Base-by-base conservation (phyloP, 2,113 vertebrate species). In the Serinus canaria region DNA sequence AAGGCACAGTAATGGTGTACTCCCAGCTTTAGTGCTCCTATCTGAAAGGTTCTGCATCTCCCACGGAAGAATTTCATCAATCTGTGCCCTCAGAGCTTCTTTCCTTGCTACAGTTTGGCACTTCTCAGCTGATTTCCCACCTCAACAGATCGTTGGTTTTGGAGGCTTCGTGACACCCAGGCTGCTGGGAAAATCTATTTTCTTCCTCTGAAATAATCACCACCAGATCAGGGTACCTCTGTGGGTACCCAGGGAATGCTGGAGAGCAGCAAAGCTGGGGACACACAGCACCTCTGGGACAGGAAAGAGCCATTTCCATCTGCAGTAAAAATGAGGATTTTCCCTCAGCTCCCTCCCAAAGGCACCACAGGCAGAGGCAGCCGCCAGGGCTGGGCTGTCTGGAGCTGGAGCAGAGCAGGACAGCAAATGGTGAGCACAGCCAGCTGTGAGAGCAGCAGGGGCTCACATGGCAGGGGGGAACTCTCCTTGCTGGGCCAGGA, bases 401-500 rank as follows among this genome's bases (percentile, higher is more conserved):
- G 78, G 35, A 63, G 43, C 1, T 18, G 68, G 55, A 84, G 13
- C 2, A 33, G 0, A 63, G 62, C 52, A 73, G 66, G 37, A 39
- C 17, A 78, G 25, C 2, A 52, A 43, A 75, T 15, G 5, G 8
- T 8, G 1, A 1, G 39, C 28, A 18, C 13, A 17, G 16, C 43
- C 39, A 50, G 56, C 69, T 82, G 24, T 8, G 35, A 31, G 91
- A 72, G 30, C n/a, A 59, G 31, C 6, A 10, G n/a, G 22, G 30
- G 59, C 59, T 58, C 63, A 8, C 5, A 6, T 1, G 11, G 21
- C 19, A 56, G 50, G 37, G 37, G 23, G 1, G 2, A 33, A 19
- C 2, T 52, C 18, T 35, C 27, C n/a, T 33, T 10, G 64, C 73
- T 19, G 12, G 30, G 15, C 25, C 11, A 2, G 0, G 10, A 2